Evolutionary conservation across 2,113 vertebrate species (phyloP).

Genomic region (Monarcha castaneiventris): DNA sequence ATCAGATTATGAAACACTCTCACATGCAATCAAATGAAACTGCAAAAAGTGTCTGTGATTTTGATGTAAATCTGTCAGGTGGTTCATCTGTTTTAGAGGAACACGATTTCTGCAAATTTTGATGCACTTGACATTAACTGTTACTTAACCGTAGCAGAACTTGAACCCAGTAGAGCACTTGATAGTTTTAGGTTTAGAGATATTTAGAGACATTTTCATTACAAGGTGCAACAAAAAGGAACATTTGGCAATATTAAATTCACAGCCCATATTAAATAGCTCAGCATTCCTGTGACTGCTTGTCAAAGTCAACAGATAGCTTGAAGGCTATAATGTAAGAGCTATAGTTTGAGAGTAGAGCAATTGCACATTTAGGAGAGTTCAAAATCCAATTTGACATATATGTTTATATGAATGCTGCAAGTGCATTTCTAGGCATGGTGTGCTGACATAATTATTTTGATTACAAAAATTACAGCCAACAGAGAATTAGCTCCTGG

Average conservation of each 20-base stretch:
- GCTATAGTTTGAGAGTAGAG: not conserved
- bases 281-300: not conserved
- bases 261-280: not conserved
- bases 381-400: not conserved
- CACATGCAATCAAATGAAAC: not conserved
- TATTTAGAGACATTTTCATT: not conserved
- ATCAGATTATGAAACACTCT: not conserved
- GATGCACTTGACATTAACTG: not conserved
- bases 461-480: not conserved
- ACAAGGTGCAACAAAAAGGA: not conserved
- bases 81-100: not conserved
- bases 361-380: not conserved
- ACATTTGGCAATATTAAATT: not conserved
- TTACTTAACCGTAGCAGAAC: not conserved
- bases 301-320: not conserved
- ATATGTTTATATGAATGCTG: not conserved
- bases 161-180: not conserved
- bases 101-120: not conserved
- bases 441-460: not conserved
- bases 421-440: not conserved
- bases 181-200: not conserved
- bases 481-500: not conserved
- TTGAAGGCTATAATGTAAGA: not conserved
- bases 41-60: not conserved
- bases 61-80: constrained; percentile 27